A percentile compares a stretch with the other conserved stretches of the same genome.
phyloP scores from a whole-genome alignment of 37 sponge, comb jelly and placozoan species.

The Ianthella basta region DNA sequence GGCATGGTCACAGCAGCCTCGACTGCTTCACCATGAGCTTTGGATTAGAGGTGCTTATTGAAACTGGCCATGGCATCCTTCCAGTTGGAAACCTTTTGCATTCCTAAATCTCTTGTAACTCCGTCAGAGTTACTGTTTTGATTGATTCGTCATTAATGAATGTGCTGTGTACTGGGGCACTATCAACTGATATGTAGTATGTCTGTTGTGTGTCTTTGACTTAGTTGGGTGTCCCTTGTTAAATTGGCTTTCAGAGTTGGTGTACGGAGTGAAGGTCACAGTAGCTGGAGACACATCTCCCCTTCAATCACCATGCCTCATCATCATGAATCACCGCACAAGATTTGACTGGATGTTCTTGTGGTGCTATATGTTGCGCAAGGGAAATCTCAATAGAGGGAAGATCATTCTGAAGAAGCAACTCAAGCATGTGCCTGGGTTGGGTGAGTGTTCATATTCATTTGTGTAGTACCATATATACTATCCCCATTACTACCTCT shows the following conservation, averaged over 20 bases:
- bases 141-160: no score
- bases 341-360: slow-evolving; percentile 93
- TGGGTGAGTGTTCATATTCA: slow-evolving; percentile 63
- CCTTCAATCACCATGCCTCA: slow-evolving; percentile 68
- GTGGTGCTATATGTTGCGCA: slow-evolving; percentile 72
- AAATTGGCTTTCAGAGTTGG: slow-evolving; percentile 50
- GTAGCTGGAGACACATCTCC: slow-evolving; percentile 71
- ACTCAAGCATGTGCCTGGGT: slow-evolving; percentile 68
- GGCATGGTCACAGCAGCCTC: slow-evolving; percentile 64
- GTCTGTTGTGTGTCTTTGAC: no score
- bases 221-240: no score
- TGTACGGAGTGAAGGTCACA: slow-evolving; percentile 71
- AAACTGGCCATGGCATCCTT: slow-evolving; percentile 69
- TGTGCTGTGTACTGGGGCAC: no score
- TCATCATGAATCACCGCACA: slow-evolving; percentile 92
- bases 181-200: no score
- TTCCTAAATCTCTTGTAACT: no score
- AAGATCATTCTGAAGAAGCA: slow-evolving; percentile 80
- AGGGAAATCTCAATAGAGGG: slow-evolving; percentile 42
- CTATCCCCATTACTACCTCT: no score
- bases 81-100: slow-evolving; percentile 54
- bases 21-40: slow-evolving; percentile 69
- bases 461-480: no score
- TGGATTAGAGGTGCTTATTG: slow-evolving; percentile 75
- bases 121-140: no score